Evolutionary conservation across 2,888 invertebrate genomes (phyloP), one percentile per base, ranked within the genome.

Genomic region (Corythucha ciliata): DNA sequence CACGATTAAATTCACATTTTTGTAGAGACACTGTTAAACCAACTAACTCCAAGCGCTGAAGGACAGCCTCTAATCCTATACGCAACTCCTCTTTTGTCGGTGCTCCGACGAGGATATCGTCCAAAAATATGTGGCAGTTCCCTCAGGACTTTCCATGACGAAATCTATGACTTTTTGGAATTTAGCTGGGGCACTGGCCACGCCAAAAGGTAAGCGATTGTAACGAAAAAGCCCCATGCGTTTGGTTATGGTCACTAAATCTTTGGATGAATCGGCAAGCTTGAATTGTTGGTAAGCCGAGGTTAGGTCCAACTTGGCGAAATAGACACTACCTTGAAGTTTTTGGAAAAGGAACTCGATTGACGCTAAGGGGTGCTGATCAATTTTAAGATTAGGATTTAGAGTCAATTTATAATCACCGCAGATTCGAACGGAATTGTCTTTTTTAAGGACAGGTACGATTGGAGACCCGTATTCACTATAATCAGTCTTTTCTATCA

Each of bases 381-480:
- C 51, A 4, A 49, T 34, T 21, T 54, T 26, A 1, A 53, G 40
- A 10, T 21, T 21, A 7, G 49, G 46, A 22, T 55, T 55, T 2
- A 55, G 21, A 2, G 48, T 40, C 1, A 48, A 18, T 21, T 48
- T 48, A 24, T 29, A 48, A 27, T 48, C 32, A 6, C 48, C 52
- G 52, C 67, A 67, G 10, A 67, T 54, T n/a, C 66, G 29, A 7
- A 66, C 55, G 24, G 53, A 36, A 0, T 64, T 65, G 48, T 65
- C 60, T 18, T 55, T 59, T 56, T 68, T 68, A 2, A 64, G 48
- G 1, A 68, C 60, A 1, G 65, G 63, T 1, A 67, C 66, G 4
- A 68, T 61, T 1, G 67, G 67, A 6, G 63, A 63, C n/a, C 58
- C 65, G 63, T 64, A 66, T 21, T 59, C 55, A 26, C 57, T 54